phyloP scores from a whole-genome alignment of 2,113 vertebrate genomes.

The Apus apus region DNA sequence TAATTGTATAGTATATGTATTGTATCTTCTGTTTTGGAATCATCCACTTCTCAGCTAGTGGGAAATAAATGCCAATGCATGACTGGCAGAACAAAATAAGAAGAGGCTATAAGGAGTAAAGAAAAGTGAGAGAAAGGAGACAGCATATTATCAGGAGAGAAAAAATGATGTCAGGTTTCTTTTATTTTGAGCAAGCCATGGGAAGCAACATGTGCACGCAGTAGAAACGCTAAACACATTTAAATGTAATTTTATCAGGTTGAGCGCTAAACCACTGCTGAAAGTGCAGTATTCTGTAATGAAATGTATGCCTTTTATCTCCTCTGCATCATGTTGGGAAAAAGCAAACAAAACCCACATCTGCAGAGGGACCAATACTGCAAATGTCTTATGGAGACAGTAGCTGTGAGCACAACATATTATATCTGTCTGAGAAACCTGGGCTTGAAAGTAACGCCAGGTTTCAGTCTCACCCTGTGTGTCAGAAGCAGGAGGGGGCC shows the following conservation, averaged over 20 bases:
- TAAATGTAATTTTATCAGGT: conserved; percentile 36
- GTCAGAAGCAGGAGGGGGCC: background rate
- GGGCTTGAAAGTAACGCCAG: background rate
- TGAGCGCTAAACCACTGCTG: background rate
- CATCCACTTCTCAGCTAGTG: background rate
- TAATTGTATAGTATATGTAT: background rate
- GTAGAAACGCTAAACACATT: conserved; percentile 33
- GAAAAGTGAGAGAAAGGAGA: background rate
- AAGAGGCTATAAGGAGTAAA: background rate
- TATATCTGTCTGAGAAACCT: background rate
- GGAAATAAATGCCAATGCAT: background rate
- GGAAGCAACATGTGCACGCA: conserved; percentile 18
- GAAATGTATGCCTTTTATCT: conserved; percentile 28
- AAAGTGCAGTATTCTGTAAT: background rate
- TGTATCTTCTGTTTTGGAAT: background rate
- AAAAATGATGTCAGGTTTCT: background rate
- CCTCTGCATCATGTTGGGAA: background rate
- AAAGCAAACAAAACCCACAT: background rate
- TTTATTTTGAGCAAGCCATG: conserved; percentile 12
- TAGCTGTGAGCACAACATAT: background rate
- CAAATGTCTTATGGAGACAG: background rate
- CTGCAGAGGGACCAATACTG: rapidly evolving
- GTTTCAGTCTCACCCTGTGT: background rate
- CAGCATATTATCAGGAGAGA: background rate
- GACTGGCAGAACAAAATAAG: background rate